Evolutionary conservation across 2,888 invertebrate genomes (phyloP).

Genomic region (Atrina japonica): DNA sequence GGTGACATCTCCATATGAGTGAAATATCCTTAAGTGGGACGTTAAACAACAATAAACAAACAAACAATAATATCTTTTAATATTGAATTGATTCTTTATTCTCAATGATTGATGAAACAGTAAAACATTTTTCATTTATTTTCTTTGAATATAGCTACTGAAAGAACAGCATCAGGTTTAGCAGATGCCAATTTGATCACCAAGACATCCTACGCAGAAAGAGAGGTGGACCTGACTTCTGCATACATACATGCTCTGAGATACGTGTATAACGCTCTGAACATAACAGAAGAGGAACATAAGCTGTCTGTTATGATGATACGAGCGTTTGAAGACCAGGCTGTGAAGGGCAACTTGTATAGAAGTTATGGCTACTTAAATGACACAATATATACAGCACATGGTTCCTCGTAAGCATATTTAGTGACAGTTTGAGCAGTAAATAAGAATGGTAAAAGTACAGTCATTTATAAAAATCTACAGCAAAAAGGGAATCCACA

Average conservation of each 20-base stretch:
- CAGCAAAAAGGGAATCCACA: too few species aligned
- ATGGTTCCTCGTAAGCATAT: too few species aligned
- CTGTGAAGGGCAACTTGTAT: conserved; percentile 55
- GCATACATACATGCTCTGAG: conserved; percentile 53
- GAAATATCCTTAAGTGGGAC: too few species aligned
- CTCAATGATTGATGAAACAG: too few species aligned
- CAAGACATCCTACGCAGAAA: conserved; percentile 51
- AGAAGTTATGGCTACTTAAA: conserved; percentile 42
- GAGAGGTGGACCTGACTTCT: conserved; percentile 47
- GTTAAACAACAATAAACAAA: too few species aligned
- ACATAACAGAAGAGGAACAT: conserved; percentile 57
- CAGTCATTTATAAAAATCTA: too few species aligned
- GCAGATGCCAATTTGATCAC: conserved; percentile 45
- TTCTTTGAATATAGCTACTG: conserved; percentile 48
- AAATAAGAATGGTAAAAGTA: too few species aligned
- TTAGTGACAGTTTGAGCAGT: too few species aligned
- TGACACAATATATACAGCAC: conserved; percentile 8
- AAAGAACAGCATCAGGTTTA: conserved; percentile 49
- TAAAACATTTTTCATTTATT: too few species aligned
- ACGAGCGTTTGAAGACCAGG: conserved; percentile 55
- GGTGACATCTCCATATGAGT: too few species aligned
- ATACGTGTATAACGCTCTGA: conserved; percentile 51
- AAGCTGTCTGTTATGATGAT: conserved; percentile 63
- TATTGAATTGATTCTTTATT: too few species aligned
- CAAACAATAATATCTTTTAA: too few species aligned